Base-by-base conservation (phyloP, 2,888 invertebrate genomes). In the Campoplex nolae region DNA sequence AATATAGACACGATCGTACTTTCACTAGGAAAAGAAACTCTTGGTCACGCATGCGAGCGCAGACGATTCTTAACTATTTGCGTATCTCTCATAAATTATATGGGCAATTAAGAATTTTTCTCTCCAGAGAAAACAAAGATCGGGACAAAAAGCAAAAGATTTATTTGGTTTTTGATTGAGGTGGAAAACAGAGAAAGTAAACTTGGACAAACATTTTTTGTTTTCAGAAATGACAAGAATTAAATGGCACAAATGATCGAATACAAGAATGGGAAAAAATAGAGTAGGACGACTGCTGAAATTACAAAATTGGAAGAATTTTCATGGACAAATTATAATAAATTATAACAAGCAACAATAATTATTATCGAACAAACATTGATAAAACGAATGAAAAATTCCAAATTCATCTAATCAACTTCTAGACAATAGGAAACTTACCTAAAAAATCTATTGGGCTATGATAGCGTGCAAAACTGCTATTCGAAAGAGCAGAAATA, bases 21-120 rank as follows among this genome's bases (percentile, higher is more conserved):
- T 94, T 94, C 94, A 93, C 94, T 79, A 91, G 93, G 92, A 92
- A 93, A 93, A 93, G 93, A 93, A 93, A 93, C 91, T 92, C 90
- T 88, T 83, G 90, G 92, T 92, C 92, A 93, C 91, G 93, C 93
- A 90, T 92, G 89, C 90, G 90, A 93, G 90, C 92, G 92, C 91
- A 90, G 54, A 89, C 90, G 90, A 91, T 90, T 93, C 90, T 90
- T 88, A 88, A 84, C 84, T 90, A 88, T 88, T 89, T 79, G 88
- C 82, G 62, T 51, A 32, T 62, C n/a, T 79, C 79, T 78, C 78
- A 76, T 86, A 76, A 83, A 88, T 85, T 83, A 83, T 32, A 74
- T 28, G 42, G 56, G 38, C 35, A 85, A 86, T 89, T 85, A 77
- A 86, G 35, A 68, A 32, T 28, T 56, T 42, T 65, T 62, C n/a